Conservation (phyloP, 2,888 invertebrate genomes). For the Andrena camellia region DNA sequence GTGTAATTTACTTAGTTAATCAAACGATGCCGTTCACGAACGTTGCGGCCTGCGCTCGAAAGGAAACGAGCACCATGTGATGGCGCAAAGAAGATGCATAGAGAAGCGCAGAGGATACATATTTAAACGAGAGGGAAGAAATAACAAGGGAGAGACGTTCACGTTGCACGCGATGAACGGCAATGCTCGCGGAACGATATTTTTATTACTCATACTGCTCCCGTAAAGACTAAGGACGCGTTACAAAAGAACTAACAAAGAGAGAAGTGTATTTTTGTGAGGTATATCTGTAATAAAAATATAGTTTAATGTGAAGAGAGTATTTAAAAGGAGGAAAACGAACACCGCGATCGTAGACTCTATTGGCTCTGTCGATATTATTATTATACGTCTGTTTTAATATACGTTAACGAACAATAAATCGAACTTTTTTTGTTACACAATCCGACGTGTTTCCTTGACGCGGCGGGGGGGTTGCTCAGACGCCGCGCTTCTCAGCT, state of each 20-base stretch:
- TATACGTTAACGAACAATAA: slow-evolving; percentile 68
- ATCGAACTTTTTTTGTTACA: slow-evolving; percentile 64
- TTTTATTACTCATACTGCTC: slow-evolving; percentile 73
- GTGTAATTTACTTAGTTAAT: slow-evolving; percentile 5
- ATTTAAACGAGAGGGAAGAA: slow-evolving; percentile 48
- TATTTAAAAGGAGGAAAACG: slow-evolving; percentile 29
- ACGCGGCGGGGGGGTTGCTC: background rate
- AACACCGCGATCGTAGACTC: slow-evolving; percentile 51
- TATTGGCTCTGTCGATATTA: slow-evolving; percentile 52
- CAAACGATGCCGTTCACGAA: slow-evolving; percentile 7
- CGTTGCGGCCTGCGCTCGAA: slow-evolving; percentile 31
- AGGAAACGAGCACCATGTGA: slow-evolving; percentile 66
- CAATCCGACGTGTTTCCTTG: slow-evolving; percentile 3
- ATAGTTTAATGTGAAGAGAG: slow-evolving; percentile 64
- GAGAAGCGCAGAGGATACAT: slow-evolving; percentile 35
- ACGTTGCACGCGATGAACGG: slow-evolving; percentile 37
- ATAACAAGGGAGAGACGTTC: slow-evolving; percentile 32
- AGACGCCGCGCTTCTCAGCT: too few species aligned
- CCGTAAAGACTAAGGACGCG: slow-evolving; percentile 64
- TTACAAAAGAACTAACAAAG: slow-evolving; percentile 38
- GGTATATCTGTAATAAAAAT: slow-evolving; percentile 73
- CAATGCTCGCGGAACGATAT: slow-evolving; percentile 68
- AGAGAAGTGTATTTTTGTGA: slow-evolving; percentile 73
- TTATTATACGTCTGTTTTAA: slow-evolving; percentile 68
- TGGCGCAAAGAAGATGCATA: slow-evolving; percentile 24